Evolutionary conservation across 2,888 invertebrate genomes (phyloP), one percentile per base, ranked within the genome.

Genomic region (Willowsia nigromaculata): DNA sequence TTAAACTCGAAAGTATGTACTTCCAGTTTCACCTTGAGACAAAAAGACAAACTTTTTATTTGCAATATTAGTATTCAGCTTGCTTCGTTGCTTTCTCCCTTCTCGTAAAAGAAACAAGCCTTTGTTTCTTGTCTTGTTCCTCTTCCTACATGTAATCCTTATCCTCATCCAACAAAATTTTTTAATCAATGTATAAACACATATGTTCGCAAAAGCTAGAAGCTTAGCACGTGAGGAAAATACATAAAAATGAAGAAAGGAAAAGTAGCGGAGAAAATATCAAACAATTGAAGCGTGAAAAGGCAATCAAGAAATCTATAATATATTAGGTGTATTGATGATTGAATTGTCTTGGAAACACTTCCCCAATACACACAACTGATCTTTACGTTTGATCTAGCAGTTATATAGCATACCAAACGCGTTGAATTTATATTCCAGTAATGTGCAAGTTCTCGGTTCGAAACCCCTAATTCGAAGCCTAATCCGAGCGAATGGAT

Each of bases 51-150:
- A 15, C 25, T 56, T 56, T 9, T 50, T n/a, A 47, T 47, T 80
- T 56, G 30, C 33, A 30, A 43, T 37, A 65, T 82, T 82, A 47
- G 82, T 82, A 82, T 82, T 82, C 82, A 37, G n/a, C 18, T 53
- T 82, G 82, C 37, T 65, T 82, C 65, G 30, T 11, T 65, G 82
- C 47, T 18, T 40, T 37, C 47, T 50, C n/a, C 30, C 47, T 82
- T 56, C n/a, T n/a, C n/a, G n/a, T 53, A 15, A 37, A 56, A 78
- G 6, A 25, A 37, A 18, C n/a, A 37, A 37, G 18, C 40, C 18
- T 5, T 53, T 43, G 43, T 43, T 50, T 50, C 53, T 40, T 15
- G 27, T n/a, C 30, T 56, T 25, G 27, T 30, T 62, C 50, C 27
- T 83, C 30, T 18, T 84, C 53, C n/a, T 25, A 53, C 50, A 50